A percentile compares a stretch with the other conserved stretches of the same genome.
phyloP scores from a whole-genome alignment of 2,888 invertebrate genomes.

The Microctonus aethiopoides region DNA sequence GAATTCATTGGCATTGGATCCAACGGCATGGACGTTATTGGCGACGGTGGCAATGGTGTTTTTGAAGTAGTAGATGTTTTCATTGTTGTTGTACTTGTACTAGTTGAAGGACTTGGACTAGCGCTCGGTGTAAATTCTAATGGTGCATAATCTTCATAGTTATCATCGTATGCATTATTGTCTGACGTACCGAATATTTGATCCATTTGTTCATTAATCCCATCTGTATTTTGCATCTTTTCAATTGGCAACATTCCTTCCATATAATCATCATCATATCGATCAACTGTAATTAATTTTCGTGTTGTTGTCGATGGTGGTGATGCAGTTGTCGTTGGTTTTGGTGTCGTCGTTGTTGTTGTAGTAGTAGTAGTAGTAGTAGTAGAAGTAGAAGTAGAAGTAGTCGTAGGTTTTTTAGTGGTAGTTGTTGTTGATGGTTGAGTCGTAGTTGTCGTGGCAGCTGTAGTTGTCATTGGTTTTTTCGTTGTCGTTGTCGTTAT shows the following conservation, averaged over 20 bases:
- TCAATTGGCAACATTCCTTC: conserved; percentile 53
- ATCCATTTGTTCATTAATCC: conserved; percentile 38
- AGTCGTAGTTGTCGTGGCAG: conserved; percentile 14
- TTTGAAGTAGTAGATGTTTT: conserved; percentile 39
- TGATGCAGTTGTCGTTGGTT: conserved; percentile 51
- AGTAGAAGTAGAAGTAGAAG: conserved; percentile 38
- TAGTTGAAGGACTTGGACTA: conserved; percentile 17
- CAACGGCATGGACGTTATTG: conserved; percentile 7
- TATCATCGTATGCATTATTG: conserved; percentile 64
- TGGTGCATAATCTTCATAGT: conserved; percentile 57
- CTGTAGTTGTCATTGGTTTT: conserved; percentile 37
- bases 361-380: conserved; percentile 45
- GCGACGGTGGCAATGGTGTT: conserved; percentile 40
- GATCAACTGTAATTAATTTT: conserved; percentile 45
- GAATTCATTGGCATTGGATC: not conserved
- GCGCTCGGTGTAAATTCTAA: conserved; percentile 7
- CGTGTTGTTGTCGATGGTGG: conserved; percentile 48
- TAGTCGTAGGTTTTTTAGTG: conserved; percentile 44
- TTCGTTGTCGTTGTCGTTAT: conserved; percentile 39
- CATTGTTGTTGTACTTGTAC: conserved; percentile 35
- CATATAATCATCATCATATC: conserved; percentile 37
- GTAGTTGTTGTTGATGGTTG: conserved; percentile 51
- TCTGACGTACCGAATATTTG: conserved; percentile 37
- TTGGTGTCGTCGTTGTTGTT: conserved; percentile 50
- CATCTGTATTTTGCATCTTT: conserved; percentile 45